phyloP scores from a whole-genome alignment of 2,113 vertebrate species.

The Gobius niger region DNA sequence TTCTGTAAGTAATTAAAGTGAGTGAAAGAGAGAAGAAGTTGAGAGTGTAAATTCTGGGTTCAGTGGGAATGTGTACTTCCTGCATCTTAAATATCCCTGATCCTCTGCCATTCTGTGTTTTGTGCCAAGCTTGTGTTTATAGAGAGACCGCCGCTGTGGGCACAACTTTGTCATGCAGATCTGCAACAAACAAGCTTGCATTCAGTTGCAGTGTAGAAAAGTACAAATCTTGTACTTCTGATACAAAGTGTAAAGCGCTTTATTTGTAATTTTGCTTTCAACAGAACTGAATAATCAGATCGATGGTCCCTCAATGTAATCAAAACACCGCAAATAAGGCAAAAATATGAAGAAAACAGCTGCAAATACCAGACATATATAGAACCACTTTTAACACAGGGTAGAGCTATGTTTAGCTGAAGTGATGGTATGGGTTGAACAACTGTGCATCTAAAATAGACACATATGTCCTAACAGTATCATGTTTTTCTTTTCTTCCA shows the following conservation, averaged over 20 bases:
- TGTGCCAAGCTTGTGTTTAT: constrained; percentile 31
- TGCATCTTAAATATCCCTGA: constrained; percentile 46
- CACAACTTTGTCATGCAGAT: constrained; percentile 14
- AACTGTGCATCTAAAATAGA: not conserved
- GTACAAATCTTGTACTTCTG: not conserved
- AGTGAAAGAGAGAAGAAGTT: not conserved
- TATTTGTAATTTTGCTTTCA: not conserved
- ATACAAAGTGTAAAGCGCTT: not conserved
- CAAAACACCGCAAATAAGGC: no score
- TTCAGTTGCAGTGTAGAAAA: not conserved
- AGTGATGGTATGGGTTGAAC: not conserved
- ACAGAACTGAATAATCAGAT: not conserved
- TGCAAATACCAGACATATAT: not conserved
- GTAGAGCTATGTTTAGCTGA: not conserved
- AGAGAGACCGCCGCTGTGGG: constrained; percentile 32
- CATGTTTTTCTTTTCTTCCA: constrained; percentile 34
- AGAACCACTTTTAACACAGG: not conserved
- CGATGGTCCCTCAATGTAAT: no score
- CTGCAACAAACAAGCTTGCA: constrained; percentile 29
- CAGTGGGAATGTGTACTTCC: constrained; percentile 7
- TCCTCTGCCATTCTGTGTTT: constrained; percentile 20
- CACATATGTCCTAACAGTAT: not conserved
- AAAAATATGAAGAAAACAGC: not conserved
- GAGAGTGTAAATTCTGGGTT: constrained; percentile 3
- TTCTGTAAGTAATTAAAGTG: not conserved